These are phyloP conservation scores for Agrenia bidenticulata DNA, from an alignment of 2,888 invertebrate genomes.

Conservation along the genomic window DNA sequence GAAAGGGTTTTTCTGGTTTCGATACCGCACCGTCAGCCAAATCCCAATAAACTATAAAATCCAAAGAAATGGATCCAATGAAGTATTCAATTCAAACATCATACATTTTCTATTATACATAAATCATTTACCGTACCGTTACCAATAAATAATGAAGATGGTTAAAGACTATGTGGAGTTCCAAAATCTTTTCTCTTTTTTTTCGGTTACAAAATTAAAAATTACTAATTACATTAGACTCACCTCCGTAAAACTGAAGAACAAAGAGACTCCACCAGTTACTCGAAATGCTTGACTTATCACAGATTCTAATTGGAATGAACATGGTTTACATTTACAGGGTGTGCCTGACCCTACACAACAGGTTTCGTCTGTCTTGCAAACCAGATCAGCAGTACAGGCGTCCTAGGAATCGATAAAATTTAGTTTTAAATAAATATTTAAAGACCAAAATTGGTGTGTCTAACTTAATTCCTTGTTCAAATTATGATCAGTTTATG, in stretches of 20 bases:
- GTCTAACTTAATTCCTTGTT: no score
- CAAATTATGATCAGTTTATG: no score
- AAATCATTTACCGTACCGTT: background rate
- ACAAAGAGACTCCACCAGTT: constrained; percentile 88
- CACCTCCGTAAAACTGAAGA: constrained; percentile 98
- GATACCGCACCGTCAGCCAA: constrained; percentile 93
- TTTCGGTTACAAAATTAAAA: background rate
- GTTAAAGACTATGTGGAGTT: background rate
- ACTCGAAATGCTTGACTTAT: constrained; percentile 85
- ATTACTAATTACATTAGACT: constrained; percentile 54
- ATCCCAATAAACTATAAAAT: constrained; percentile 84
- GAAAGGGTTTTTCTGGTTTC: constrained; percentile 93
- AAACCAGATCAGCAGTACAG: no score
- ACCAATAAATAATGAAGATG: constrained; percentile 9
- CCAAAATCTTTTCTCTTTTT: no score
- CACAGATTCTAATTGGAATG: constrained; percentile 70
- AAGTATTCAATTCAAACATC: no score
- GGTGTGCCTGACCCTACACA: background rate
- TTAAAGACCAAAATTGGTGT: no score
- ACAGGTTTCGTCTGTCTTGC: background rate
- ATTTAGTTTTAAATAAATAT: no score
- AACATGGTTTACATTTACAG: constrained; percentile 73
- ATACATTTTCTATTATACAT: constrained; percentile 1
- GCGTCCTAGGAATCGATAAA: constrained; percentile 18
- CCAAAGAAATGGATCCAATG: no score